phyloP scores from a whole-genome alignment of 2,113 vertebrate species.

The Nothobranchius kuhntae region DNA sequence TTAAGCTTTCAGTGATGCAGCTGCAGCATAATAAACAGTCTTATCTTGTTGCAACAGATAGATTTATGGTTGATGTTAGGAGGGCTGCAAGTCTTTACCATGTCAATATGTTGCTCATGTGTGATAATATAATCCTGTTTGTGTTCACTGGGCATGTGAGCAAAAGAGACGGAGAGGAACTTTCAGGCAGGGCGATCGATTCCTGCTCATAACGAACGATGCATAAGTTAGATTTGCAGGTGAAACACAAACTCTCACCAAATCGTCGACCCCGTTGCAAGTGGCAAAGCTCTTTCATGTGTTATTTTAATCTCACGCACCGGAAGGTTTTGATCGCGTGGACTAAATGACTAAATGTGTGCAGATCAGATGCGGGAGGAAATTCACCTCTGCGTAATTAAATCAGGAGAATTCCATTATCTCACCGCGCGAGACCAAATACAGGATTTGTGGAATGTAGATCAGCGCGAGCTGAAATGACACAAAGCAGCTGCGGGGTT shows the following conservation, averaged over 20 bases:
- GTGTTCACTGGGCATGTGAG: slow-evolving; percentile 4
- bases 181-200: slow-evolving; percentile 51
- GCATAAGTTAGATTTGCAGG: slow-evolving; percentile 57
- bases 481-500: slow-evolving; percentile 30
- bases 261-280: slow-evolving; percentile 30
- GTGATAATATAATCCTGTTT: background rate
- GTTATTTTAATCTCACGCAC: slow-evolving; percentile 49
- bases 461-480: slow-evolving; percentile 16
- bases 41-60: background rate
- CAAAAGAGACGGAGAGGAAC: slow-evolving; percentile 5
- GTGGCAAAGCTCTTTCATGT: slow-evolving; percentile 32
- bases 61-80: background rate
- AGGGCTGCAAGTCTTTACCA: background rate
- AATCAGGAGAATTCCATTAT: slow-evolving; percentile 37
- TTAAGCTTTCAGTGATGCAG: background rate
- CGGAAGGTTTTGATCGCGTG: slow-evolving; percentile 47
- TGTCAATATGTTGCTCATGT: background rate
- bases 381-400: slow-evolving; percentile 43
- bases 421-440: slow-evolving; percentile 25
- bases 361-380: slow-evolving; percentile 35
- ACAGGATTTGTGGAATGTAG: slow-evolving; percentile 1
- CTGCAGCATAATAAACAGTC: slow-evolving; percentile 7
- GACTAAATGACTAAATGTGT: slow-evolving; percentile 23
- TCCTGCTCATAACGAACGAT: background rate
- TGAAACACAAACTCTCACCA: slow-evolving; percentile 41